Evolutionary conservation across 2,113 vertebrate genomes (phyloP).

Genomic region (Pseudorasbora parva): DNA sequence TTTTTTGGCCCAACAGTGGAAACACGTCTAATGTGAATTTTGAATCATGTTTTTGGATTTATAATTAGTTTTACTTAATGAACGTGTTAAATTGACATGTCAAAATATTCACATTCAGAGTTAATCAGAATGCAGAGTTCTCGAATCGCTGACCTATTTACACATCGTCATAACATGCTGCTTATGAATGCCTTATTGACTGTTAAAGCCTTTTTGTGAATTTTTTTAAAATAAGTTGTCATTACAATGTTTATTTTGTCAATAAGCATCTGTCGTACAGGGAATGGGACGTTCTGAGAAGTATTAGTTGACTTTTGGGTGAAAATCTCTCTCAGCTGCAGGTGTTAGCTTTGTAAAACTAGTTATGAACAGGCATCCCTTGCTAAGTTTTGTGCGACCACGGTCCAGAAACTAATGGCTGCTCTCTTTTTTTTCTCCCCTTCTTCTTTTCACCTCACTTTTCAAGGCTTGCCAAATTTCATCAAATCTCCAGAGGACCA

Average conservation of each 20-base stretch:
- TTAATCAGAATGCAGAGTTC: neutral
- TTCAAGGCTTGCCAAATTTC: constrained; percentile 89
- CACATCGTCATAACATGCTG: neutral
- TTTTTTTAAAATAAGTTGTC: neutral
- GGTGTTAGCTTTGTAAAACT: constrained; percentile 56
- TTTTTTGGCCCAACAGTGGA: too few species aligned
- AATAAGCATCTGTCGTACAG: neutral
- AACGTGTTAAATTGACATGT: neutral
- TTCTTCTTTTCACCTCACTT: constrained; percentile 50
- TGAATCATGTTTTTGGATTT: neutral
- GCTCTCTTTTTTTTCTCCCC: neutral
- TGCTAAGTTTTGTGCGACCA: neutral
- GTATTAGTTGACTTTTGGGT: constrained; percentile 15
- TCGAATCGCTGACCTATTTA: neutral
- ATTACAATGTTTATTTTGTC: neutral
- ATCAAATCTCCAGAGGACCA: constrained; percentile 96
- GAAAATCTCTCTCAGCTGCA: constrained; percentile 50
- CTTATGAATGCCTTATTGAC: neutral
- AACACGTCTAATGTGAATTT: neutral
- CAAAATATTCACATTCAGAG: too few species aligned
- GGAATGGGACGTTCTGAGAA: neutral
- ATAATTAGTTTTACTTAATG: too few species aligned
- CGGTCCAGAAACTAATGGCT: constrained; percentile 28
- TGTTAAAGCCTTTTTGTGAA: neutral
- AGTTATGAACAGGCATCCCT: neutral